Base-by-base conservation (phyloP, 1,140 invertebrate species). In the Oppia nitens region DNA sequence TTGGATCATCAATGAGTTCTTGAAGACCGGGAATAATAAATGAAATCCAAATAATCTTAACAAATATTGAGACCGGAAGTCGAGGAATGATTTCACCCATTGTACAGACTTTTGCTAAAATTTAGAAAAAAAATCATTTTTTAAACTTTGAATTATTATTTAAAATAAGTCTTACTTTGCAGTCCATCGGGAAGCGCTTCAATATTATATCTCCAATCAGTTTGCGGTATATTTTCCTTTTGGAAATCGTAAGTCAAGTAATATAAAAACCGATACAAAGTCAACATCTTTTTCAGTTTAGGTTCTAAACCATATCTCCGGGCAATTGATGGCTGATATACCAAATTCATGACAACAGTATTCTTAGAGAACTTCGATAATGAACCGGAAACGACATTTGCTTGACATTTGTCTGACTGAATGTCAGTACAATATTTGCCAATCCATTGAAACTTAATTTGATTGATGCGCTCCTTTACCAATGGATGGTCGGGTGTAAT, bases 51-150 rank as follows among this genome's bases (percentile, higher is more conserved):
- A 81, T 76, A 1, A 87, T 65, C 63, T 81, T 79, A 0, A 83
- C 71, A 60, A 87, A 83, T 12, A 87, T 65, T 0, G 77, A 80
- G 0, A 89, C 64, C 0, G 86, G 86, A 61, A 88, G 71, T 0
- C 82, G 73, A 1, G 84, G 69, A 4, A 87, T 67, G 11, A 84
- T 68, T 66, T 89, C 86, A 60, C 77, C 78, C 63, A 87, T 24
- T 20, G 51, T 53, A 59, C 57, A 59, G n/a, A 28, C 25, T 6
- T 25, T 21, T 21, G 49, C 49, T 50, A 9, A 50, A 50, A n/a
- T 50, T 20, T 21, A 50, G 6, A 6, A 50, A 9, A 50, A 50
- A 50, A 26, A 6, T 9, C 12, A 26, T 50, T 50, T 50, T 9
- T 4, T 9, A 50, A 20, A 9, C 45, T 49, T 49, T 50, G 6